Conservation (phyloP, 2,113 vertebrate species). For the Carollia perspicillata region DNA sequence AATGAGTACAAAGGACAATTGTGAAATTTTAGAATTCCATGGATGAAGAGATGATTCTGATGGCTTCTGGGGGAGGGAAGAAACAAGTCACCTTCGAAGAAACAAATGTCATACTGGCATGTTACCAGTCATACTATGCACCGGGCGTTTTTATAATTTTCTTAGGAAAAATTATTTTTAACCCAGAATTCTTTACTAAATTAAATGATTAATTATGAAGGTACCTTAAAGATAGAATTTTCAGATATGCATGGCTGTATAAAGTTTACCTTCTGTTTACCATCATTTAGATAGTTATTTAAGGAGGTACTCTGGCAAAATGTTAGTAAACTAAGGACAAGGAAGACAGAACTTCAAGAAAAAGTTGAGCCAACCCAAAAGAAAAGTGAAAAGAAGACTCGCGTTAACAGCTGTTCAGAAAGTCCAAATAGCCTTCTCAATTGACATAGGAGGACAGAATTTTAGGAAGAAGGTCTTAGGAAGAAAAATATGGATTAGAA, state of each 20-base stretch:
- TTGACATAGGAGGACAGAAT: background rate
- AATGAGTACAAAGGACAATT: background rate
- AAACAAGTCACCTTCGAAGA: slow-evolving; percentile 19
- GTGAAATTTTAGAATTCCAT: background rate
- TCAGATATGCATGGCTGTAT: background rate
- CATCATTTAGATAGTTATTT: background rate
- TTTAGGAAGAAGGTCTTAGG: background rate
- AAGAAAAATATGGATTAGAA: background rate
- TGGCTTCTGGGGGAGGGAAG: background rate
- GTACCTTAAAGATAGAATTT: background rate
- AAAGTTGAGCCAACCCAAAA: background rate
- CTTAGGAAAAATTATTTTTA: slow-evolving; percentile 1
- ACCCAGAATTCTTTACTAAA: background rate
- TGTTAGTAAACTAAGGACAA: background rate
- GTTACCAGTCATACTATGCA: background rate
- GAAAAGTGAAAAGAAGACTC: background rate
- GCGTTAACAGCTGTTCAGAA: background rate
- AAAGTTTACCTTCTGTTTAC: background rate
- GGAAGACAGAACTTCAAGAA: background rate
- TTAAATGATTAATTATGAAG: background rate
- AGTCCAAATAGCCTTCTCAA: background rate
- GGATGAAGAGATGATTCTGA: background rate
- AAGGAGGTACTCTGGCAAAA: background rate
- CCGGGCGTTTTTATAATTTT: slow-evolving; percentile 9
- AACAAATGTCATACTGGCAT: background rate